Percentiles rank a stretch among this genome's conserved stretches.
Conservation (phyloP, 2,888 invertebrate genomes). For the Blera fallax region DNA sequence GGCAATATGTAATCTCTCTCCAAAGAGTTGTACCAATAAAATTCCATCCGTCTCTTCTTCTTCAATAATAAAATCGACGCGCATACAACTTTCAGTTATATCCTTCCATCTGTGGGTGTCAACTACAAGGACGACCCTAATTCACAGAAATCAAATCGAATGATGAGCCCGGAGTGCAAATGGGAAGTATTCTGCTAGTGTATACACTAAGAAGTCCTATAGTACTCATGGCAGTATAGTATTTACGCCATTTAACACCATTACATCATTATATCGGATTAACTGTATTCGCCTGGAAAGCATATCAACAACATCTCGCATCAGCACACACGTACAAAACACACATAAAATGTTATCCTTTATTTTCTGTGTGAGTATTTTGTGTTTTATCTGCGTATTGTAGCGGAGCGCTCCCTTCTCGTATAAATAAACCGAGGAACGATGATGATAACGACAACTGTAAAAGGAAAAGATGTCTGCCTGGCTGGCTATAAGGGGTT, state of each 20-base stretch:
- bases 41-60: slow-evolving; percentile 16
- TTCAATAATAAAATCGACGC: slow-evolving; percentile 43
- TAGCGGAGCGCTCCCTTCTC: background rate
- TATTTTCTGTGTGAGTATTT: slow-evolving; percentile 15
- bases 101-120: slow-evolving; percentile 1
- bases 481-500: background rate
- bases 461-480: background rate
- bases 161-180: slow-evolving; percentile 6
- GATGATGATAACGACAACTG: slow-evolving; percentile 10
- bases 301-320: slow-evolving; percentile 21
- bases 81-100: slow-evolving; percentile 30
- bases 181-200: slow-evolving; percentile 20
- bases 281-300: slow-evolving; percentile 50
- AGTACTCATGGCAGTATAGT: background rate
- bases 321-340: slow-evolving; percentile 7
- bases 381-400: slow-evolving; percentile 7
- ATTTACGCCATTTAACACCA: slow-evolving; percentile 66
- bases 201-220: slow-evolving; percentile 11
- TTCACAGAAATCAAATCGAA: slow-evolving; percentile 59
- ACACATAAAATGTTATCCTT: slow-evolving; percentile 49
- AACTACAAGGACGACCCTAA: slow-evolving; percentile 44
- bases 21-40: slow-evolving; percentile 35
- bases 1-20: slow-evolving; percentile 45
- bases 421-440: slow-evolving; percentile 7
- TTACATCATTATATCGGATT: slow-evolving; percentile 70